Evolutionary conservation across 2,113 vertebrate species (phyloP), one percentile per base, ranked within the genome.

Genomic region (Apteryx mantelli): DNA sequence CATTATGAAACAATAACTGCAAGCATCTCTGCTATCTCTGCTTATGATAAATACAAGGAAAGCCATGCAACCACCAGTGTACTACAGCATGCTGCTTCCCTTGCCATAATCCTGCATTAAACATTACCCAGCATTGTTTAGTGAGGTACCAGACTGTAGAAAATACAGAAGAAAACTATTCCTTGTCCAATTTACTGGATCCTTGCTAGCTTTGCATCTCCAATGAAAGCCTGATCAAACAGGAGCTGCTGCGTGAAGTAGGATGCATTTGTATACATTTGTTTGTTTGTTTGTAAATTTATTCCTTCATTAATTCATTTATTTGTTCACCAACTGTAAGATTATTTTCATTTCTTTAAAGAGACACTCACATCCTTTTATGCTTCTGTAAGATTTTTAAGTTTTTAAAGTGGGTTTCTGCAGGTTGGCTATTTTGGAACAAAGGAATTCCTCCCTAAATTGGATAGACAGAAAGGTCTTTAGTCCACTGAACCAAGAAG

Each of bases 211-310:
- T 91, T 86, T 84, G 12, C 26, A 55, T 80, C 63, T 91, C 53
- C 79, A 70, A 17, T 48, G 60, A 94, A 96, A 95, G 7, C 20
- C 44, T 97, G 58, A 85, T 93, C 95, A 97, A 97, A 89, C 52
- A 95, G 46, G 65, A 78, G 50, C 21, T 88, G 93, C 38, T 92
- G 65, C 77, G 91, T 71, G 12, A 97, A 98, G 70, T 61, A 89
- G 86, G 76, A 56, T 55, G 93, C 52, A 30, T 95, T 96, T 96
- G 40, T 87, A 96, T 96, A 53, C 53, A 80, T 95, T 69, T 76
- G 53, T 64, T 84, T 56, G 48, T 38, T 30, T 76, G 2, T 30
- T 34, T 75, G 11, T 40, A 86, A 75, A 91, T 76, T 30, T 65
- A 82, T 95, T 81, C 61, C 83, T 96, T 96, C 73, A 91, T 89